Evolutionary conservation across 1,140 invertebrate genomes (phyloP).

Genomic region (Drosophila arizonae): DNA sequence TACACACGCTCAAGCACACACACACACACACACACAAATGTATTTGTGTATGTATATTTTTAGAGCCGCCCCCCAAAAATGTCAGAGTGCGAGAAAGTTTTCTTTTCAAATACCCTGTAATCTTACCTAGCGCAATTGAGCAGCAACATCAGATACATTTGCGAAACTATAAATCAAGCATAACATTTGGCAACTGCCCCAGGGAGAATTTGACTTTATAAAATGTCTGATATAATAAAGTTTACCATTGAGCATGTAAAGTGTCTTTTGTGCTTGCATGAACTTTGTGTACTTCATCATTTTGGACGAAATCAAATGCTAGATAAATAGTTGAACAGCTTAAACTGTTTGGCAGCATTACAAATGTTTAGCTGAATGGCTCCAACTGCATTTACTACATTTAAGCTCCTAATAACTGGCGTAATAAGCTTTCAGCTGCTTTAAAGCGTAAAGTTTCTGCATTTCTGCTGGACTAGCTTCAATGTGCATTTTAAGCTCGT

Average conservation of each 20-base stretch:
- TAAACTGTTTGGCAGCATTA: too few species aligned
- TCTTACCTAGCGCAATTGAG: slow-evolving; percentile 12
- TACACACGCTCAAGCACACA: slow-evolving; percentile 24
- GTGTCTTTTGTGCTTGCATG: background rate
- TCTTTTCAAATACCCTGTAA: slow-evolving; percentile 39
- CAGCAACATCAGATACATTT: slow-evolving; percentile 10
- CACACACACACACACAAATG: slow-evolving; percentile 9
- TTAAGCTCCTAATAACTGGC: too few species aligned
- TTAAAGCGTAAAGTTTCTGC: too few species aligned
- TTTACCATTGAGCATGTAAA: slow-evolving; percentile 16
- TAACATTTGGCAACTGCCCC: slow-evolving; percentile 23
- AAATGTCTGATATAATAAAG: slow-evolving; percentile 19
- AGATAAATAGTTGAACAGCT: background rate
- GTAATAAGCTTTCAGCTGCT: too few species aligned
- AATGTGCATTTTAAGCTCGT: too few species aligned
- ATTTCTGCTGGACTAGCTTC: too few species aligned
- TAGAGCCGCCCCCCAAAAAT: slow-evolving; percentile 18
- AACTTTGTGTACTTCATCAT: slow-evolving; percentile 15
- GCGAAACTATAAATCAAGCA: slow-evolving; percentile 31
- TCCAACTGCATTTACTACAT: too few species aligned
- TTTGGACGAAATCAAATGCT: background rate
- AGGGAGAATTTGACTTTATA: background rate
- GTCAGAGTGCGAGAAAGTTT: slow-evolving; percentile 18
- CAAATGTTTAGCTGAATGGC: too few species aligned
- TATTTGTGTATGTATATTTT: slow-evolving; percentile 11